phyloP scores from a whole-genome alignment of 2,888 invertebrate genomes.

The Polymixis flavicincta region DNA sequence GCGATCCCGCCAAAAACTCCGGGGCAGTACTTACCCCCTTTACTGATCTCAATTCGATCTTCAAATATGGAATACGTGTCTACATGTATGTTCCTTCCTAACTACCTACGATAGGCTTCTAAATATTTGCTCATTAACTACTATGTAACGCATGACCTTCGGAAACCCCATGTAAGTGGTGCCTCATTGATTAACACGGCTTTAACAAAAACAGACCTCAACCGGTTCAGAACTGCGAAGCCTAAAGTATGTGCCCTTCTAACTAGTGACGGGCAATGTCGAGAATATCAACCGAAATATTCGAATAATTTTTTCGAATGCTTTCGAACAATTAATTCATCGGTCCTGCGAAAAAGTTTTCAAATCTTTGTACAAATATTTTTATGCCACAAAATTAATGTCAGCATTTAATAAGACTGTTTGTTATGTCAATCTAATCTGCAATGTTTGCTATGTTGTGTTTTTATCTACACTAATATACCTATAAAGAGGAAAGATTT shows the following conservation, averaged over 20 bases:
- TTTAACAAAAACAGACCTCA: conserved; percentile 56
- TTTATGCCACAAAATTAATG: not conserved
- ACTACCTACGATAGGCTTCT: not conserved
- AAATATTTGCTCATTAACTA: conserved; percentile 28
- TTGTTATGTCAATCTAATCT: not conserved
- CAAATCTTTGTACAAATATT: not conserved
- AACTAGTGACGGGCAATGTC: conserved; percentile 38
- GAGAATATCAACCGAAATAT: not conserved
- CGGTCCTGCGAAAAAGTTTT: not conserved
- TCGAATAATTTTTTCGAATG: not conserved
- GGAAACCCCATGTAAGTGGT: conserved; percentile 35
- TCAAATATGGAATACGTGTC: conserved; percentile 42
- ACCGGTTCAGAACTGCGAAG: conserved; percentile 50
- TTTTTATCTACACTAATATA: too few relatives aligned
- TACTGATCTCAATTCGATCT: conserved; percentile 13
- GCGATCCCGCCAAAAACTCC: too few relatives aligned
- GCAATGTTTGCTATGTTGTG: too few relatives aligned
- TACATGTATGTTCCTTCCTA: conserved; percentile 1
- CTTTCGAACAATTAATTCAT: not conserved
- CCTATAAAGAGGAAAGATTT: too few relatives aligned
- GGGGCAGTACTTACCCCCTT: too few relatives aligned
- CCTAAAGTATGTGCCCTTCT: conserved; percentile 54
- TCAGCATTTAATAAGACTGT: not conserved
- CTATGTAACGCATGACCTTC: conserved; percentile 46
- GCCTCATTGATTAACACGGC: conserved; percentile 60